Evolutionary conservation across 2,113 vertebrate genomes (phyloP), one percentile per base, ranked within the genome.

Genomic region (Tragulus kanchil): DNA sequence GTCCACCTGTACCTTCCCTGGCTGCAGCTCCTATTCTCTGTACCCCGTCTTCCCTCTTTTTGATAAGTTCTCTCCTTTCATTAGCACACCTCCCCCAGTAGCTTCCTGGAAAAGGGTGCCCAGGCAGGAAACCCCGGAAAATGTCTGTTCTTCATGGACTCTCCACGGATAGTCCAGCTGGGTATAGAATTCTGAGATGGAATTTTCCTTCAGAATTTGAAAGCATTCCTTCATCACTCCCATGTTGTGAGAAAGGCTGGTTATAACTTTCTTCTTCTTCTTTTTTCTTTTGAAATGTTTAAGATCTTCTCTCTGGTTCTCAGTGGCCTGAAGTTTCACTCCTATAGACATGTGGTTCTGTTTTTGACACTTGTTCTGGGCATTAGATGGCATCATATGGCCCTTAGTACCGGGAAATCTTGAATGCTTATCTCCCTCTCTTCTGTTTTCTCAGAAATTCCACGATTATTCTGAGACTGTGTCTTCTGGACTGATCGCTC

Each of bases 111-210:
- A 23, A 52, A 62, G 28, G 9, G 42, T 14, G 52, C 7, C 2
- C 31, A 71, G 56, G 26, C 65, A n/a, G 6, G 23, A 48, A 61
- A 26, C 25, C 36, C 8, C 78, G 19, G 45, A 77, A 71, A 65
- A 48, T 5, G 8, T 5, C 59, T 52, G 48, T 54, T 61, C 64
- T 62, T 65, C 64, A 19, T 64, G 64, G 54, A 31, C 7, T 45
- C 50, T 73, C 75, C 26, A 0, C 2, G 14, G 84, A 42, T 36
- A 42, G 75, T 87, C 67, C 61, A 15, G 9, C 86, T 78, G 75
- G 93, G 23, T 81, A 71, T 26, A 36, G 78, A 83, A 62, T 58
- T 92, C 62, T 84, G 31, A 14, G 19, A 11, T 92, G 81, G 64
- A 89, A 94, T 71, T 88, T 85, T 67, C 64, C 71, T 62, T 69